These are phyloP conservation scores for Branchipolynoe longqiensis DNA, from an alignment of 2,888 invertebrate species.

Conservation along the genomic window DNA sequence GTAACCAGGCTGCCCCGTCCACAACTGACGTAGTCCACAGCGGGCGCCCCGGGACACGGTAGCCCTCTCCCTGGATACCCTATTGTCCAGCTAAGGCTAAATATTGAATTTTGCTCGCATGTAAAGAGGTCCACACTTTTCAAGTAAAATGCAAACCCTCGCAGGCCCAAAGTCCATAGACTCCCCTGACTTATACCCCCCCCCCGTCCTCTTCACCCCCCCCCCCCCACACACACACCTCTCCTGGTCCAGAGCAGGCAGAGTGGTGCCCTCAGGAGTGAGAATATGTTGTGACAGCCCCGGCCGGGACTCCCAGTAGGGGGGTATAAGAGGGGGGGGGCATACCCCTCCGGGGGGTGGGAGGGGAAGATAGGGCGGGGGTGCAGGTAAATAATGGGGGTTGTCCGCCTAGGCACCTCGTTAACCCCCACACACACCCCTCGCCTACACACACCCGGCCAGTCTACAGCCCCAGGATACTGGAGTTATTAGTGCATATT, in stretches of 20 bases:
- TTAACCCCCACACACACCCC: too few species aligned
- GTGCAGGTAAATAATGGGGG: constrained; percentile 37
- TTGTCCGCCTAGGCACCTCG: neutral
- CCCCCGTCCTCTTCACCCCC: neutral
- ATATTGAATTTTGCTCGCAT: constrained; percentile 12
- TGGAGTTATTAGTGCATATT: constrained; percentile 54
- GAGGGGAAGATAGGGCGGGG: too few species aligned
- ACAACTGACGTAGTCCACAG: too few species aligned
- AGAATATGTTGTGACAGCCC: constrained; percentile 34
- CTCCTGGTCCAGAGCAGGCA: too few species aligned
- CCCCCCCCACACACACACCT: neutral
- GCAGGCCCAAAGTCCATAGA: constrained; percentile 6
- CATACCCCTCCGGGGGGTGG: constrained; percentile 3
- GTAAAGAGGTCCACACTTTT: constrained; percentile 32
- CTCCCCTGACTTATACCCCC: too few species aligned
- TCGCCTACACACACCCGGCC: too few species aligned
- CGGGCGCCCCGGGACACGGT: too few species aligned
- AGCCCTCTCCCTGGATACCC: too few species aligned
- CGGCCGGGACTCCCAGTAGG: neutral
- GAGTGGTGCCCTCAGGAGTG: too few species aligned
- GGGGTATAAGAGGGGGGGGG: neutral
- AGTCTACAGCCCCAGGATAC: neutral
- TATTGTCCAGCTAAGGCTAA: constrained; percentile 7
- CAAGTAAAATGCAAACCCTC: constrained; percentile 30
- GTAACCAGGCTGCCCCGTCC: too few species aligned